Conservation (phyloP, 2,797 vertebrate genomes). For the Columba guinea region DNA sequence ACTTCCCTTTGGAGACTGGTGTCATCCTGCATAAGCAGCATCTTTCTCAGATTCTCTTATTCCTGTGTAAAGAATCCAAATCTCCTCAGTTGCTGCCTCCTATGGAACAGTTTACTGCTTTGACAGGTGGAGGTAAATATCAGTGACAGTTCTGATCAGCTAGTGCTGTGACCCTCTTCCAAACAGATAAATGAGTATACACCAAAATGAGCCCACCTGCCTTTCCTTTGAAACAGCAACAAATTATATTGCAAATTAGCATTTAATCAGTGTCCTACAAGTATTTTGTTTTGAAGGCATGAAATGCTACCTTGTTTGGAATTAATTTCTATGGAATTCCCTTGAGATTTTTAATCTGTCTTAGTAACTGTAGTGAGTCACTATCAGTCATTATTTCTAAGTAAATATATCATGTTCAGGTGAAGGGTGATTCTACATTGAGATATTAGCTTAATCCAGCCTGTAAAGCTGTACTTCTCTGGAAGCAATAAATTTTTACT, state of each 20-base stretch:
- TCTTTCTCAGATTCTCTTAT: neutral
- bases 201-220: neutral
- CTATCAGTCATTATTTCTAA: neutral
- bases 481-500: neutral
- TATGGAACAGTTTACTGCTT: neutral
- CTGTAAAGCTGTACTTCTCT: neutral
- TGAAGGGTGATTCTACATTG: neutral
- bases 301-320: neutral
- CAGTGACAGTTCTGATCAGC: neutral
- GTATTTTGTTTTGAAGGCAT: neutral
- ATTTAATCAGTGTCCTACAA: neutral
- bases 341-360: neutral
- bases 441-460: neutral
- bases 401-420: neutral
- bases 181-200: neutral
- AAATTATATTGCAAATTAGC: neutral
- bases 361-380: neutral
- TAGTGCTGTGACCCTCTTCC: neutral
- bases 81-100: neutral
- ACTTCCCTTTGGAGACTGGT: neutral
- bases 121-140: neutral
- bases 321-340: neutral
- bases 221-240: neutral
- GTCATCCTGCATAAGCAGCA: neutral
- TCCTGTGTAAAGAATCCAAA: neutral